A percentile compares a stretch with the other conserved stretches of the same genome.
Evolutionary conservation across 2,113 vertebrate genomes (phyloP).

Genomic region (Climacteris rufus): DNA sequence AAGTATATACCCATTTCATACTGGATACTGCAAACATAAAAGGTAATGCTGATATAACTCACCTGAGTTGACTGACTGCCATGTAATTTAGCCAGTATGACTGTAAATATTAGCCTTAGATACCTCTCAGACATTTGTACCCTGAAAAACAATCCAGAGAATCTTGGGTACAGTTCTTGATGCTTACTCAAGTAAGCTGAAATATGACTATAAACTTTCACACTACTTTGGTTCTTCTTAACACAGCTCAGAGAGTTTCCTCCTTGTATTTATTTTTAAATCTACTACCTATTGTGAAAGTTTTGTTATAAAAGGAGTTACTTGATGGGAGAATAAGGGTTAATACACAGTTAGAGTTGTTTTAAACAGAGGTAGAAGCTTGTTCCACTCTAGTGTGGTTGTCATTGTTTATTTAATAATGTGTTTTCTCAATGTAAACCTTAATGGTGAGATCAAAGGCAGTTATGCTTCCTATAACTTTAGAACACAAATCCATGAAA

Average conservation of each 20-base stretch:
- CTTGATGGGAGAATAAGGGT: background rate
- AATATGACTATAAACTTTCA: background rate
- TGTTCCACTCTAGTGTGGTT: background rate
- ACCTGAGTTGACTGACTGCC: background rate
- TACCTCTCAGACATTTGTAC: background rate
- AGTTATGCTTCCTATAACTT: background rate
- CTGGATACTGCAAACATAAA: background rate
- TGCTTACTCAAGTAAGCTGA: background rate
- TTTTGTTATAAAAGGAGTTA: background rate
- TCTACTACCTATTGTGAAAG: background rate
- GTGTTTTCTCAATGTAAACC: constrained; percentile 10
- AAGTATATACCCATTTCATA: background rate
- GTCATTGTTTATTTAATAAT: constrained; percentile 25
- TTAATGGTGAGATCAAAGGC: constrained; percentile 10
- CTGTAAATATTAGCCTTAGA: background rate
- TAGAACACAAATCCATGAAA: background rate
- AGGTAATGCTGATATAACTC: background rate
- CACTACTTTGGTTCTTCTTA: background rate
- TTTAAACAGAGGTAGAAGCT: constrained; percentile 20
- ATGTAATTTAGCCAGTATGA: background rate
- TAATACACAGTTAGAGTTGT: background rate
- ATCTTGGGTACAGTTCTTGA: background rate
- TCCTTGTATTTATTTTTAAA: background rate
- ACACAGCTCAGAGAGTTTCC: background rate
- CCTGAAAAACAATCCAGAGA: background rate